Percentiles rank a stretch among this genome's conserved stretches.
phyloP scores from a whole-genome alignment of 2,113 vertebrate genomes.

The Tragelaphus imberbis region DNA sequence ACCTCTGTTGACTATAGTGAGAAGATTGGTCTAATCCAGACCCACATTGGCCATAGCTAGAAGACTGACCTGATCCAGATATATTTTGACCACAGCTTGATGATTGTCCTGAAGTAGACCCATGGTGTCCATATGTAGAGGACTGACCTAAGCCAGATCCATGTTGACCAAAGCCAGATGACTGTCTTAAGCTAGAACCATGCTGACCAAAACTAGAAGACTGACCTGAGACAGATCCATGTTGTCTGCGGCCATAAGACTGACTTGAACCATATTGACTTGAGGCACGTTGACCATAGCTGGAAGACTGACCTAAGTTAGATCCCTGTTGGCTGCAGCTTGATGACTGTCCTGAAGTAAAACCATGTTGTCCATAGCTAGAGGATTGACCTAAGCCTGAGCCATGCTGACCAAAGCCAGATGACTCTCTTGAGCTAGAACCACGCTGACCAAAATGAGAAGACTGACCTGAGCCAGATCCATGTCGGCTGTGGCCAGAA shows the following conservation, averaged over 20 bases:
- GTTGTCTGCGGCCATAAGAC: accelerated
- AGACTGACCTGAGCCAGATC: background rate
- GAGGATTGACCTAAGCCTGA: background rate
- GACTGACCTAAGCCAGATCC: background rate
- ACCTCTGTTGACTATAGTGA: background rate
- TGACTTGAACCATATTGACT: background rate
- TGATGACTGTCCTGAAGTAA: background rate
- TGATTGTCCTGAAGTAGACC: background rate
- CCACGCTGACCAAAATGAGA: background rate
- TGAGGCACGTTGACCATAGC: background rate
- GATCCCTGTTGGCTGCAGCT: background rate
- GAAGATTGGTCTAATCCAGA: background rate
- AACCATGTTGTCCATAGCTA: accelerated
- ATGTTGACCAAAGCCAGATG: background rate
- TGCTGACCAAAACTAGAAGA: background rate
- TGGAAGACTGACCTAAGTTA: background rate
- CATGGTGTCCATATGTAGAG: background rate
- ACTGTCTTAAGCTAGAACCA: accelerated
- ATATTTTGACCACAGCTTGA: background rate
- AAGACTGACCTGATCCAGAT: background rate
- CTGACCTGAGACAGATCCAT: background rate
- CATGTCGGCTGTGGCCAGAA: accelerated
- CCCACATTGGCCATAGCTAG: accelerated
- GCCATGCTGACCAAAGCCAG: background rate
- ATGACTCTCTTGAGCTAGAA: background rate